Evolutionary conservation across 2,113 vertebrate species (phyloP).

Genomic region (Nesogale talazaci): DNA sequence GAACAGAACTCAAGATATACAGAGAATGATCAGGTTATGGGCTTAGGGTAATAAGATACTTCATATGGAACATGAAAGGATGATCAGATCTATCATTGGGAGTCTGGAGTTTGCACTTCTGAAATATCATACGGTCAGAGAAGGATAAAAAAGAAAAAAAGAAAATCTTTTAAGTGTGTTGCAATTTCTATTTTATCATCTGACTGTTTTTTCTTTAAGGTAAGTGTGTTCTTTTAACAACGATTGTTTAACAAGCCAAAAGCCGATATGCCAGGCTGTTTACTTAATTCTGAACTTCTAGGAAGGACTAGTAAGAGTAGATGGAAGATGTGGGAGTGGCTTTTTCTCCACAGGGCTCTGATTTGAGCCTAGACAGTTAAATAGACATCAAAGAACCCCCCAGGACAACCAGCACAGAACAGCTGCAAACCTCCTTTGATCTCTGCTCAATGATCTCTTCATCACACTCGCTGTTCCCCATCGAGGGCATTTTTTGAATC

Average conservation of each 20-base stretch:
- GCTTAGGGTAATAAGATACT: conserved; percentile 5
- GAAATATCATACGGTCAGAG: conserved; percentile 17
- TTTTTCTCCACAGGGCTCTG: conserved; percentile 60
- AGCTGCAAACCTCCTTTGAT: conserved; percentile 77
- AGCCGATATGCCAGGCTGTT: neutral
- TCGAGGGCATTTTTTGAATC: conserved; percentile 44
- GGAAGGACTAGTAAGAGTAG: neutral
- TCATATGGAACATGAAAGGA: neutral
- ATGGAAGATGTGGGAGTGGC: conserved; percentile 57
- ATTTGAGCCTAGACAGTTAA: conserved; percentile 72
- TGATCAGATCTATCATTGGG: neutral
- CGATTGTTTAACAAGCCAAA: conserved; percentile 11
- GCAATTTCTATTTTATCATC: neutral
- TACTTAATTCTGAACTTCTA: neutral
- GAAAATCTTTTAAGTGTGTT: neutral
- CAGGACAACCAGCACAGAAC: conserved; percentile 57
- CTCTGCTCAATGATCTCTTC: conserved; percentile 65
- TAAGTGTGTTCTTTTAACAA: neutral
- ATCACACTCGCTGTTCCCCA: conserved; percentile 52
- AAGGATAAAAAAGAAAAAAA: neutral
- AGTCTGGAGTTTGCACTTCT: neutral
- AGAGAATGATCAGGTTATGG: neutral
- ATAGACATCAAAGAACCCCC: conserved; percentile 76
- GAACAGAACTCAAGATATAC: neutral
- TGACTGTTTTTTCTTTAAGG: neutral